Base-by-base conservation (phyloP, 2,113 vertebrate species). In the Proteles cristata region DNA sequence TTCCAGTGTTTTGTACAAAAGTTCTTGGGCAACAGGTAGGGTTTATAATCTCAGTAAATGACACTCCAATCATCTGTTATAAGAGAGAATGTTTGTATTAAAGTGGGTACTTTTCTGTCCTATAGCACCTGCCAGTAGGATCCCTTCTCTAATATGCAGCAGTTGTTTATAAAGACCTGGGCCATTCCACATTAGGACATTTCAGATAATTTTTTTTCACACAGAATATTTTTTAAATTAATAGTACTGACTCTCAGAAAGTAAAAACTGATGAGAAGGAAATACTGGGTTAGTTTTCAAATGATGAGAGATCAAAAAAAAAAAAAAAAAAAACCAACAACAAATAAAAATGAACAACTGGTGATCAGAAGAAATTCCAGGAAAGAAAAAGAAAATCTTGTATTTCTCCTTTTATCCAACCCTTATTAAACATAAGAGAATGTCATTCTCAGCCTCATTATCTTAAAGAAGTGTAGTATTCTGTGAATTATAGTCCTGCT, bases 251-350 rank as follows among this genome's bases (percentile, higher is more conserved):
- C 35, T 48, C n/a, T 63, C 14, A 94, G n/a, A 86, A 93, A 86
- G 23, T 14, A 87, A 87, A 48, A 95, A 89, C 84, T 84, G 90
- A 17, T 66, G 17, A 94, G 17, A 76, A 84, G 26, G 7, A 66
- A 76, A 77, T 53, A 73, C 5, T 86, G 73, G 10, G 14, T 58
- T 88, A 77, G 16, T 96, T 95, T 96, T 94, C 82, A 97, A 71
- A 90, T 77, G 10, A 88, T 88, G 43, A 97, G 95, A 93, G 14
- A 83, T 26, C 31, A 91, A 79, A 79, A 50, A 31, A 73, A 73
- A 91, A 48, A 9, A 15, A 55, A 55, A 93, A 88, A 95, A n/a
- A n/a, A n/a, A n/a, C n/a, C 16, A 95, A 39, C 39, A 39, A 39
- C 39, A 77, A 79, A 63, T 91, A 50, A 68, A 93, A 88, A 95